Conservation (phyloP, 2,797 vertebrate species). For the Myotis myotis region DNA sequence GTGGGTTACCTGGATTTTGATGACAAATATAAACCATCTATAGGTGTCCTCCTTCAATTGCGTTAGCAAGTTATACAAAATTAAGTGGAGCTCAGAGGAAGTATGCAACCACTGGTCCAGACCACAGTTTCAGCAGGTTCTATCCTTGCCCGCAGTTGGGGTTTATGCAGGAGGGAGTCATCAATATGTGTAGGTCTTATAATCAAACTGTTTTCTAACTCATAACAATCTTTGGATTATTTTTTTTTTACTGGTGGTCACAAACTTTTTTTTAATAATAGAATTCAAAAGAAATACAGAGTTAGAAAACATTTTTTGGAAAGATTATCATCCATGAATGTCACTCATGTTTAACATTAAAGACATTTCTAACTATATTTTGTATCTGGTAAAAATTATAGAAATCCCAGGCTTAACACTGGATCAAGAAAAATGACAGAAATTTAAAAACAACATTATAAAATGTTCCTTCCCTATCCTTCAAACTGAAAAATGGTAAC, state of each 20-base stretch:
- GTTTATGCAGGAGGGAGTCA: too few relatives aligned
- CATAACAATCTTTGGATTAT: background rate
- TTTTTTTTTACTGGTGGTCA: background rate
- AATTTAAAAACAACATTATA: background rate
- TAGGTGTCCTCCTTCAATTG: background rate
- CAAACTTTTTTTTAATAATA: background rate
- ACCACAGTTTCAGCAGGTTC: background rate
- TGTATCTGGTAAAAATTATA: background rate
- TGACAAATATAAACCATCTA: background rate
- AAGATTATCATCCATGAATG: background rate
- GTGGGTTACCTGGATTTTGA: background rate
- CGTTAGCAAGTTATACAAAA: background rate
- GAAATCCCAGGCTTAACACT: background rate
- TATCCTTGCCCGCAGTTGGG: too few relatives aligned
- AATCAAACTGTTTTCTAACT: background rate
- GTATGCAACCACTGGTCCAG: background rate
- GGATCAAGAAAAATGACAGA: background rate
- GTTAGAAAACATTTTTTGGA: background rate
- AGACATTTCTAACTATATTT: background rate
- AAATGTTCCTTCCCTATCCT: background rate
- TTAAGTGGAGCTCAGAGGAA: background rate
- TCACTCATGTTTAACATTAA: background rate
- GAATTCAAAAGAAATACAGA: background rate
- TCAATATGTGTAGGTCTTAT: background rate
- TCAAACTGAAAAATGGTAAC: background rate